Conservation (phyloP, 2,888 invertebrate species). For the Ophioninae sp. region DNA sequence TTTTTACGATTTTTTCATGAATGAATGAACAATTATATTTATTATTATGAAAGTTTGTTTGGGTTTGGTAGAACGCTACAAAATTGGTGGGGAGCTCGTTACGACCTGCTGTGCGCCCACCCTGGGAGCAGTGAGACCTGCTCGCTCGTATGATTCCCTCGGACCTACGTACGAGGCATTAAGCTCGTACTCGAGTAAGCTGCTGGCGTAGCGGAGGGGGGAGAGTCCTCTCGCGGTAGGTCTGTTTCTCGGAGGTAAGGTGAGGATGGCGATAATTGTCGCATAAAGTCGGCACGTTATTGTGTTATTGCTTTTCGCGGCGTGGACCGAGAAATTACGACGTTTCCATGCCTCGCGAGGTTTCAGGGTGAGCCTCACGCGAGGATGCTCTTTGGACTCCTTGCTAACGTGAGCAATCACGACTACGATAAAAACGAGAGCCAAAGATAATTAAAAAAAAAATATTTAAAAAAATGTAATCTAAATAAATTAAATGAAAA, state of each 20-base stretch:
- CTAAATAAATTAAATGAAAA: too few species aligned
- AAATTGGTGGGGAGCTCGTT: slow-evolving; percentile 70
- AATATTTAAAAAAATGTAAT: too few species aligned
- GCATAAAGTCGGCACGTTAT: slow-evolving; percentile 79
- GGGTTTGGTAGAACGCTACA: slow-evolving; percentile 26
- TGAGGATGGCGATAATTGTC: slow-evolving; percentile 76
- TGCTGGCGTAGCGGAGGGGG: not conserved
- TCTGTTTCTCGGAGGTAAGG: not conserved
- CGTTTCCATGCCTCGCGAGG: slow-evolving; percentile 64
- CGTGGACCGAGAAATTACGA: slow-evolving; percentile 75
- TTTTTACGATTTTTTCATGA: too few species aligned
- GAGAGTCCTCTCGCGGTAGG: not conserved
- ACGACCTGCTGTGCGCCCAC: slow-evolving; percentile 77
- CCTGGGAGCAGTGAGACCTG: slow-evolving; percentile 65
- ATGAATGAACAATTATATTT: too few species aligned
- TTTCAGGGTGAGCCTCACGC: slow-evolving; percentile 57
- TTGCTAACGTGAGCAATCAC: slow-evolving; percentile 27
- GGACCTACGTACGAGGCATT: slow-evolving; percentile 27
- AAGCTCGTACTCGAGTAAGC: slow-evolving; percentile 33
- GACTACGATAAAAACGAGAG: slow-evolving; percentile 40
- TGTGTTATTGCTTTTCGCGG: slow-evolving; percentile 74
- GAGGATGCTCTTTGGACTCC: slow-evolving; percentile 61
- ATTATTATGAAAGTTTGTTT: too few species aligned
- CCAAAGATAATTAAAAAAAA: slow-evolving; percentile 2
- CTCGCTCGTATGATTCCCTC: slow-evolving; percentile 41